Evolutionary conservation across 2,797 vertebrate species (phyloP), one percentile per base, ranked within the genome.

Genomic region (Kryptopterus vitreolus): DNA sequence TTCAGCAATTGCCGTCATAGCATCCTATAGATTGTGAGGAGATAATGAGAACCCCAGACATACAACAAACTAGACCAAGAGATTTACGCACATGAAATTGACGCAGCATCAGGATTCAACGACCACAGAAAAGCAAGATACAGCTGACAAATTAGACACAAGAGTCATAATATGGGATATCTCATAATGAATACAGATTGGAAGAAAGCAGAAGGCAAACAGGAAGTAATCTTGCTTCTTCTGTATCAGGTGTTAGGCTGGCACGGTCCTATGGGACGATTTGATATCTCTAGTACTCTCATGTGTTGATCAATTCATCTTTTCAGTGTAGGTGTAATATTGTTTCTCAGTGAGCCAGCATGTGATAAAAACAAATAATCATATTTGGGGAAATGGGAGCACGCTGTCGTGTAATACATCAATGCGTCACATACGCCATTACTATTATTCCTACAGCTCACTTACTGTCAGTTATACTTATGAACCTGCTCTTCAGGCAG

Each of bases 341-440:
- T 24, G 38, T 80, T 58, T 72, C 48, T 43, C 43, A 35, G 22
- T 35, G 18, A 80, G 69, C 31, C 31, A 62, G 55, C 11, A 18
- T 71, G 57, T 61, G 77, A 78, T 72, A 33, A 79, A 71, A n/a
- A 79, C 61, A 65, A 20, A n/a, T n/a, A 65, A 65, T 65, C 11
- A 43, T 46, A 24, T 46, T 48, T 11, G 15, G 58, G 58, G 24
- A 38, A 66, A 55, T 18, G 12, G 50, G 35, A 73, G 29, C 20
- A 62, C 7, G 3, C 11, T 57, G 52, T 13, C 12, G 15, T 80
- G 79, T 75, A 73, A 58, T 75, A 58, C 52, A 48, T 48, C 61
- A 65, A 46, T 46, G 46, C 18, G 53, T 55, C 69, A 53, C 20
- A 55, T 35, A 8, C n/a, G 16, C 20, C 22, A 26, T 75, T 58